phyloP scores from a whole-genome alignment of 2,797 vertebrate genomes.

The Perodicticus potto region DNA sequence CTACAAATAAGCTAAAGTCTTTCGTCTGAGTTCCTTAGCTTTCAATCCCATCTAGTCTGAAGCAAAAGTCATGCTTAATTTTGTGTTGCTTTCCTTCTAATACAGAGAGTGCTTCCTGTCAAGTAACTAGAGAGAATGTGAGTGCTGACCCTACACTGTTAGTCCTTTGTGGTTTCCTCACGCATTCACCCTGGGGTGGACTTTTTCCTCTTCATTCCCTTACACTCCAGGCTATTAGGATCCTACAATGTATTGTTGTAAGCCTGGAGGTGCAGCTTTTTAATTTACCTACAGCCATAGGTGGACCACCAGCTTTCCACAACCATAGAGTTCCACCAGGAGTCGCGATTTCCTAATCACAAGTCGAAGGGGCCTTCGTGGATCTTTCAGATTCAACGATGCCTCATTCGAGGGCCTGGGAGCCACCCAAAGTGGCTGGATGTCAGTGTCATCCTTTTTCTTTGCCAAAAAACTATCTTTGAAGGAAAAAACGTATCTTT shows the following conservation, averaged over 20 bases:
- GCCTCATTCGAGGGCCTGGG: not conserved
- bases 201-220: not conserved
- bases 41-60: not conserved
- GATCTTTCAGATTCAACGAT: not conserved
- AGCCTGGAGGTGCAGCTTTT: not conserved
- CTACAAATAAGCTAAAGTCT: not conserved
- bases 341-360: not conserved
- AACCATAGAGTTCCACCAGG: not conserved
- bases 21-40: not conserved
- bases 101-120: not conserved
- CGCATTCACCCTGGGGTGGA: not conserved
- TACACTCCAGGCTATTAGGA: not conserved
- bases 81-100: not conserved
- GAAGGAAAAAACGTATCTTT: not conserved
- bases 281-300: not conserved
- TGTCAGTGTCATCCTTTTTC: not conserved
- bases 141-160: not conserved
- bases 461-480: conserved; percentile 52
- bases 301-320: not conserved
- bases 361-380: not conserved
- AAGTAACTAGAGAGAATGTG: not conserved
- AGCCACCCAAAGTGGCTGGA: not conserved
- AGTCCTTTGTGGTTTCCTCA: not conserved
- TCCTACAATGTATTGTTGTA: not conserved
- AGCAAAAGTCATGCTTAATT: not conserved